These are phyloP conservation scores for Diarsia mendica DNA, from an alignment of 2,888 invertebrate species.

Conservation along the genomic window DNA sequence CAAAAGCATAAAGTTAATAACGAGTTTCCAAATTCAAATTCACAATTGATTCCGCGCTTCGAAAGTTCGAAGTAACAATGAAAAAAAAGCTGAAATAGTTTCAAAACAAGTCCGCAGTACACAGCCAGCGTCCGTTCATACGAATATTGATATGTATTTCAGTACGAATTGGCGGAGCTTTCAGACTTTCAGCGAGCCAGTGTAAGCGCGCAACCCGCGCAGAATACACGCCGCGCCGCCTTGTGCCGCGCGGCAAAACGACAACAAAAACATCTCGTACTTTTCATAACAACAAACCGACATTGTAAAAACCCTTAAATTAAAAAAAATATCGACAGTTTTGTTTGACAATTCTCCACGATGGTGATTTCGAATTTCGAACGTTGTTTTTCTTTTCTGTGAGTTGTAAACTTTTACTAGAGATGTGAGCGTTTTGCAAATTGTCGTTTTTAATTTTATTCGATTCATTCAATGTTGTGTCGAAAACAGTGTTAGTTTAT, in stretches of 20 bases:
- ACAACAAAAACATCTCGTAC: conserved; percentile 48
- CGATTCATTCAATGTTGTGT: conserved; percentile 18
- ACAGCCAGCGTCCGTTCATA: conserved; percentile 42
- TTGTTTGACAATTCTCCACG: conserved; percentile 12
- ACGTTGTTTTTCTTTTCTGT: conserved; percentile 16
- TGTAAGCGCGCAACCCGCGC: conserved; percentile 65
- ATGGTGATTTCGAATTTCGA: conserved; percentile 27
- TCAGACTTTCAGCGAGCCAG: conserved; percentile 62
- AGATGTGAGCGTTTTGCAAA: conserved; percentile 34
- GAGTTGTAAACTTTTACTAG: conserved; percentile 37
- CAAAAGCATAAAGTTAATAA: background rate
- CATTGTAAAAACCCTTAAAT: conserved; percentile 19
- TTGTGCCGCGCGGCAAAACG: conserved; percentile 41
- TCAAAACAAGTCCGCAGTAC: conserved; percentile 48
- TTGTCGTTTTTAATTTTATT: conserved; percentile 23
- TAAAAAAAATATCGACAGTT: conserved; percentile 20
- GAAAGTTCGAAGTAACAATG: conserved; percentile 12
- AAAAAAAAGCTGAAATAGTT: conserved; percentile 45
- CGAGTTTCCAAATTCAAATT: conserved; percentile 23
- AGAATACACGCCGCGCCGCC: conserved; percentile 65
- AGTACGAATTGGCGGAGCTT: conserved; percentile 55
- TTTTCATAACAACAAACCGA: conserved; percentile 55
- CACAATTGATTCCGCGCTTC: conserved; percentile 27
- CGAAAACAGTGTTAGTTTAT: conserved; percentile 41
- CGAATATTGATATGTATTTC: conserved; percentile 63